Base-by-base conservation (phyloP, 2,797 vertebrate genomes). In the Sebastes alutus region DNA sequence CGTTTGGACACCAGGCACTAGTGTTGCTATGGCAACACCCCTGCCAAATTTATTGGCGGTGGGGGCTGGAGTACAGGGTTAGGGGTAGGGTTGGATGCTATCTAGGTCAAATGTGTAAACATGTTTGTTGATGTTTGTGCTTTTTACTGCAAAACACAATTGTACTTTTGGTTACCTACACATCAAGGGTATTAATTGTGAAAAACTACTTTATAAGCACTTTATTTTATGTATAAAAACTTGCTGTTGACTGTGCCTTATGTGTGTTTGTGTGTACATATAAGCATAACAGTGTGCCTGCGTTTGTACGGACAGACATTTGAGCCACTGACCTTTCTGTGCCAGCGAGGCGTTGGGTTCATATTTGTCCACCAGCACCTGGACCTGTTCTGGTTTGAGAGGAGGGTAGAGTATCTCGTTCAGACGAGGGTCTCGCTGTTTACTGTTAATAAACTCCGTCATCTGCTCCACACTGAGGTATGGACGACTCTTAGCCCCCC, bases 391-490 rank as follows among this genome's bases (percentile, higher is more conserved):
- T 22, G 97, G 95, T 91, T 99, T 99, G 87, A 99, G 95, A 0
- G 98, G 98, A 7, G 98, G 98, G 90, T 99, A 99, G 75, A 99
- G 97, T 72, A 99, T 99, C 95, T 99, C 98, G 30, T 99, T 99
- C 79, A 99, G 95, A 5, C 98, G 96, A 25, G 98, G 98, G 94
- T 99, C 98, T 77, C 98, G 95, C 82, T 99, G 98, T 87, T 97
- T 98, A 42, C 84, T 95, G 92, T 99, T 99, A 86, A 99, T 98
- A 64, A 99, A 99, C 81, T 99, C 98, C 35, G 97, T 98, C 97
- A 99, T 97, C 95, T 99, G 98, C 88, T 99, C 98, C 84, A 98
- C 96, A 0, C 96, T 97, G 88, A 99, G 97, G 93, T 97, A 98
- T 0, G 97, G 96, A 67, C 96, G 97, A 90, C 95, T 97, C 95